Base-by-base conservation (phyloP, 2,113 vertebrate species). In the Tamias sibiricus region DNA sequence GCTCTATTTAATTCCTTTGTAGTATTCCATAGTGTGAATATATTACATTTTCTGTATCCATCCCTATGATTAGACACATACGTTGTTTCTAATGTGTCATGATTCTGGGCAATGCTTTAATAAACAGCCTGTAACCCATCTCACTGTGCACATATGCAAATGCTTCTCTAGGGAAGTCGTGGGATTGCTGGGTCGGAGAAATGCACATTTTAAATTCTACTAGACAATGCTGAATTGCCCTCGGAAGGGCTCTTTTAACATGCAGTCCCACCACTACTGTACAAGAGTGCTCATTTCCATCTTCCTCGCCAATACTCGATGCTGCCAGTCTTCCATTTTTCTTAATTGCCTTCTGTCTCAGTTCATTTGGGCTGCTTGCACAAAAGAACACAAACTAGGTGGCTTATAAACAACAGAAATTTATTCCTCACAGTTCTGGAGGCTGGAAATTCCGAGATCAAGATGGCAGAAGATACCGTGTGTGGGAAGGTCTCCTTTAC, bases 221-320 rank as follows among this genome's bases (percentile, higher is more conserved):
- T 32, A 52, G 79, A 72, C 22, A 28, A 42, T 6, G 16, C 66
- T 32, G 42, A 47, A 22, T 6, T 54, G 66, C 42, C 54, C 75
- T 76, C 47, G 30, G 22, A 54, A 69, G n/a, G 24, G 13, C 35
- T 11, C 26, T 7, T 19, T 16, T 14, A 3, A 30, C 2, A 13
- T 11, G 4, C 5, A 4, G 5, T 3, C 2, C 24, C 72, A 37
- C 37, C 30, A 42, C n/a, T 0, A 49, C 44, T 0, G 4, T 17
- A 0, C 3, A n/a, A 1, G 20, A 5, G 16, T 13, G 47, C n/a
- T 59, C 42, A 0, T 69, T 86, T 22, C 76, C 76, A 28, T 54
- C 24, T 6, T 47, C n/a, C 17, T 47, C 6, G 8, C 37, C 81
- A 47, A 42, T 19, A 2, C 0, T 1, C 28, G 2, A 47, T 42